Evolutionary conservation across 2,888 invertebrate species (phyloP), one percentile per base, ranked within the genome.

Genomic region (Pseudococcus jackbeardsleyi): DNA sequence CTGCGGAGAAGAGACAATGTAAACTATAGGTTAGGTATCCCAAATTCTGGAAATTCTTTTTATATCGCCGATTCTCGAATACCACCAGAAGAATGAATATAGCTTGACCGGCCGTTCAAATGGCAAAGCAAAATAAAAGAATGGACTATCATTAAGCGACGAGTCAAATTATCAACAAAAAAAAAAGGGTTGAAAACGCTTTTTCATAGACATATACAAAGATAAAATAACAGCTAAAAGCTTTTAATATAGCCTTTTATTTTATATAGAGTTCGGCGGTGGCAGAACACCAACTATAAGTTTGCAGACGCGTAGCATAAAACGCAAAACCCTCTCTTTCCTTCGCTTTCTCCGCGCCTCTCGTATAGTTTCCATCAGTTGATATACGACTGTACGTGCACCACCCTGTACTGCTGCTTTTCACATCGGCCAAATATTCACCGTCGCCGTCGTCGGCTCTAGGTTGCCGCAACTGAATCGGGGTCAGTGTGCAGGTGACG

Each of bases 181-280:
- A 72, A 72, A 72, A 72, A 72, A 12, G 79, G 79, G 79, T 82
- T 46, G 7, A 82, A 82, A 82, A 19, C 33, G 79, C 42, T 82
- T 82, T 46, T 82, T 82, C 79, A 82, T 82, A 82, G 39, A 82
- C 42, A 82, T 22, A 82, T 46, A 46, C 79, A 19, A 46, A 82
- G 79, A 82, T 82, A 82, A 82, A 82, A 82, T 82, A 82, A 82
- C 79, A 82, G 79, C 79, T 82, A 82, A 82, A 82, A 82, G 79
- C 79, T 82, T 82, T 82, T 82, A 82, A 82, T 82, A 82, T 82
- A 82, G 79, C 79, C 79, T 82, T 82, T 82, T 82, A 82, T 82
- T 82, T 82, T 82, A 82, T 82, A 82, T 82, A 42, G 79, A 46
- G 46, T 46, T 46, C 79, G 42, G 72, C 26, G 68, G 72, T 12